phyloP scores from a whole-genome alignment of 2,888 invertebrate species.

The Dryobota labecula region DNA sequence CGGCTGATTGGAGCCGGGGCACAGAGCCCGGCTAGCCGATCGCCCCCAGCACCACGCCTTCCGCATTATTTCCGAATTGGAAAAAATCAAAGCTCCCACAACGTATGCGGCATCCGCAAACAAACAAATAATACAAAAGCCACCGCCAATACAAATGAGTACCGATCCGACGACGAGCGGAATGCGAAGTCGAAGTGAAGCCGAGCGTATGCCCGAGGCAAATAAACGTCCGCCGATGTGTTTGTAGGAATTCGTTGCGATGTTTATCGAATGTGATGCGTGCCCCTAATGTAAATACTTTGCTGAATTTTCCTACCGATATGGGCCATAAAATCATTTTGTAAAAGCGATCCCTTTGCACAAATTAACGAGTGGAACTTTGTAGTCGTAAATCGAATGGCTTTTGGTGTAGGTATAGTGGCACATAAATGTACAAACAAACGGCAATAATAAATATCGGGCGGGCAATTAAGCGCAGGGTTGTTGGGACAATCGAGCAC shows the following conservation, averaged over 20 bases:
- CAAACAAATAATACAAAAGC: slow-evolving; percentile 89
- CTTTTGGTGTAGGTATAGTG: slow-evolving; percentile 76
- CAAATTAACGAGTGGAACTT: slow-evolving; percentile 54
- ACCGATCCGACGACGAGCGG: slow-evolving; percentile 85
- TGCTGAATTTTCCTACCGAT: slow-evolving; percentile 60
- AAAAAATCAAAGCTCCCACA: slow-evolving; percentile 89
- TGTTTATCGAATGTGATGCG: slow-evolving; percentile 87
- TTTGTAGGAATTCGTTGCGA: slow-evolving; percentile 88
- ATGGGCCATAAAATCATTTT: slow-evolving; percentile 61
- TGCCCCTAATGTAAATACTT: slow-evolving; percentile 82
- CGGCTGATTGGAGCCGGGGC: slow-evolving; percentile 84
- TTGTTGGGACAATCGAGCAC: slow-evolving; percentile 84
- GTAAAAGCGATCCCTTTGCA: slow-evolving; percentile 55
- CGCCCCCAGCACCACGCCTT: slow-evolving; percentile 83
- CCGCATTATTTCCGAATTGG: slow-evolving; percentile 89
- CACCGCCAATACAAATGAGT: slow-evolving; percentile 89
- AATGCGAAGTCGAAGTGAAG: slow-evolving; percentile 84
- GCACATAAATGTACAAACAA: slow-evolving; percentile 79
- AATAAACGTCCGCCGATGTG: slow-evolving; percentile 88
- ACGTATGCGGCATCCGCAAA: slow-evolving; percentile 88
- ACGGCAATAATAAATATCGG: slow-evolving; percentile 88
- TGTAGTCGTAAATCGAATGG: slow-evolving; percentile 71
- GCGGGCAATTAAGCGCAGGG: slow-evolving; percentile 86
- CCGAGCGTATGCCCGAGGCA: slow-evolving; percentile 86
- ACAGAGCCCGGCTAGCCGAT: slow-evolving; percentile 73